Base-by-base conservation (phyloP, 2,888 invertebrate genomes). In the Hypena proboscidalis region DNA sequence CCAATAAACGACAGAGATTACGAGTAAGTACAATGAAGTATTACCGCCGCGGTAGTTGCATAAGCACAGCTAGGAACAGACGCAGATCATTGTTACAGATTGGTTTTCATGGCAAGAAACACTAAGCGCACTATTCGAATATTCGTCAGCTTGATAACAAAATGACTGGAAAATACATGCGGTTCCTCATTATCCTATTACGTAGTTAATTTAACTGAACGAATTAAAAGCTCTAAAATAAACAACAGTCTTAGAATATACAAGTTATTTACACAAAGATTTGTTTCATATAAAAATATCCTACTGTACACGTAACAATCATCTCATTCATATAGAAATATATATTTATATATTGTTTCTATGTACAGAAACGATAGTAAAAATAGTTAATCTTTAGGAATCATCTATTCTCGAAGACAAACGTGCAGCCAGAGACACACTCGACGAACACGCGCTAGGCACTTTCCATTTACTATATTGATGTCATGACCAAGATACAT, bases 191-290 rank as follows among this genome's bases (percentile, higher is more conserved):
- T 72, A 59, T 66, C 74, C 72, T 77, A 77, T 76, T 69, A 68
- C 55, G 61, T 63, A 80, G 74, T 78, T 81, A 74, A 80, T 74
- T 77, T 74, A 84, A 84, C 74, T 74, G 80, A 89, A 86, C 86
- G 77, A 86, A 85, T 88, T 87, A 90, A 86, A 90, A 80, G 80
- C 85, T 90, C 85, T 90, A 87, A 79, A 83, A 79, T 83, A 80
- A 88, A 88, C 90, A 90, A 90, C 90, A 90, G 90, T 90, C 90
- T 90, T 90, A 90, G 77, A 80, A 85, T 78, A 84, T 85, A 90
- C 79, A 83, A 77, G 81, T 84, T 90, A 88, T 90, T 89, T 90
- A 90, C 89, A 89, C 83, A 83, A 84, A 85, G 77, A 80, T 85
- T 85, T 58, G 38, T 63, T 69, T 62, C 65, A 82, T 85, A 90